Percentiles rank a stretch among this genome's conserved stretches.
phyloP scores from a whole-genome alignment of 2,888 invertebrate species.

The Beris morrisii region DNA sequence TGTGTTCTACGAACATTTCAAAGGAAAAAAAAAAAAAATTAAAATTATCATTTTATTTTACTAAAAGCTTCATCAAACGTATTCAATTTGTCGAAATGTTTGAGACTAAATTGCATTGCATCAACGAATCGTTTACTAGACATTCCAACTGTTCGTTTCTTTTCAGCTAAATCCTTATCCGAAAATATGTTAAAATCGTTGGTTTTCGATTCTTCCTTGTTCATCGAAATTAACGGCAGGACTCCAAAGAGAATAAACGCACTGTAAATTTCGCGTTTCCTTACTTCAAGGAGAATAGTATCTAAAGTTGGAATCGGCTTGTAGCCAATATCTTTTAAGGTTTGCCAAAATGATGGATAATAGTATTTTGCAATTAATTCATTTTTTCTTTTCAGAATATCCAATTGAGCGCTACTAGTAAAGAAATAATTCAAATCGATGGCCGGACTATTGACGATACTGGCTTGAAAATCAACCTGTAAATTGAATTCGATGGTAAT shows the following conservation, averaged over 20 bases:
- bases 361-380: slow-evolving; percentile 25
- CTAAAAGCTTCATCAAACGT: background rate
- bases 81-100: slow-evolving; percentile 48
- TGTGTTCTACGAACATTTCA: too few relatives aligned
- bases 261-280: slow-evolving; percentile 11
- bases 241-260: slow-evolving; percentile 8
- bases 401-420: slow-evolving; percentile 8
- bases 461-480: slow-evolving; percentile 25
- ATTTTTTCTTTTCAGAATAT: slow-evolving; percentile 7
- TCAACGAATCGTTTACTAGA: slow-evolving; percentile 48
- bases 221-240: slow-evolving; percentile 19
- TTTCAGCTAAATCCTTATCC: slow-evolving; percentile 10
- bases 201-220: slow-evolving; percentile 37
- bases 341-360: slow-evolving; percentile 3
- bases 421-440: slow-evolving; percentile 33
- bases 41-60: background rate
- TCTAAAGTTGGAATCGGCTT: slow-evolving; percentile 10
- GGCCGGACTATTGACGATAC: slow-evolving; percentile 17
- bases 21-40: too few relatives aligned
- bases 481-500: background rate
- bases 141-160: slow-evolving; percentile 23
- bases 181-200: slow-evolving; percentile 34
- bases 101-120: slow-evolving; percentile 48
- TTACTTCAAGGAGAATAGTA: slow-evolving; percentile 6
- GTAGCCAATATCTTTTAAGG: background rate